These are phyloP conservation scores for Rhinoptilus africanus DNA, from an alignment of 2,113 vertebrate genomes.

Conservation along the genomic window DNA sequence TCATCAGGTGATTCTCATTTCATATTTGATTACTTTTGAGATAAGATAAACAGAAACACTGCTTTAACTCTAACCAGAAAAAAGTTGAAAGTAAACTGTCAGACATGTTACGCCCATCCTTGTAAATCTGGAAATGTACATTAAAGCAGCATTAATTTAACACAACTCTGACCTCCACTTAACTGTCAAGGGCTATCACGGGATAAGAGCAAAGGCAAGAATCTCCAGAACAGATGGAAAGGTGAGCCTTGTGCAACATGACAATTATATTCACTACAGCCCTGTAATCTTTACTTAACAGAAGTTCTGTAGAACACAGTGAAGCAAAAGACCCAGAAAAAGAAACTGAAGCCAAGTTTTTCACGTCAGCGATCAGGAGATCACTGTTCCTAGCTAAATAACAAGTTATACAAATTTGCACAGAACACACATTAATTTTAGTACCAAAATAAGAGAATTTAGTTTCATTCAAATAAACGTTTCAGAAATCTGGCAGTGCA, in stretches of 20 bases:
- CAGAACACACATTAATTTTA: not conserved
- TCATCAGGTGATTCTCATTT: slow-evolving; percentile 1
- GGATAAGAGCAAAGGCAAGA: not conserved
- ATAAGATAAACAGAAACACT: not conserved
- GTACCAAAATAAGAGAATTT: not conserved
- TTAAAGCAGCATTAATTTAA: not conserved
- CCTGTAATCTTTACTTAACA: not conserved
- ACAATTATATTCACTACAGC: not conserved
- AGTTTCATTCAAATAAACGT: not conserved
- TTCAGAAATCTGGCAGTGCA: not conserved
- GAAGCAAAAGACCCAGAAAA: not conserved
- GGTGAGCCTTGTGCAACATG: not conserved
- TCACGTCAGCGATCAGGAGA: not conserved
- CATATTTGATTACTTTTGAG: not conserved
- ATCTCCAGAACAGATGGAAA: not conserved
- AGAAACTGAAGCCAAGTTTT: not conserved
- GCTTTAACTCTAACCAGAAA: not conserved
- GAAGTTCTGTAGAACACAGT: not conserved
- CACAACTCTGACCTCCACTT: not conserved
- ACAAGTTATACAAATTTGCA: not conserved
- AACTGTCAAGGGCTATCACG: not conserved
- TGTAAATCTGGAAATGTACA: not conserved
- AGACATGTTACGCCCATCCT: not conserved
- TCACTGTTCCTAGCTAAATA: not conserved
- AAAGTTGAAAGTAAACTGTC: not conserved